phyloP scores from a whole-genome alignment of 35 echinoderm and acorn worm genomes.

The Heliocidaris tuberculata region DNA sequence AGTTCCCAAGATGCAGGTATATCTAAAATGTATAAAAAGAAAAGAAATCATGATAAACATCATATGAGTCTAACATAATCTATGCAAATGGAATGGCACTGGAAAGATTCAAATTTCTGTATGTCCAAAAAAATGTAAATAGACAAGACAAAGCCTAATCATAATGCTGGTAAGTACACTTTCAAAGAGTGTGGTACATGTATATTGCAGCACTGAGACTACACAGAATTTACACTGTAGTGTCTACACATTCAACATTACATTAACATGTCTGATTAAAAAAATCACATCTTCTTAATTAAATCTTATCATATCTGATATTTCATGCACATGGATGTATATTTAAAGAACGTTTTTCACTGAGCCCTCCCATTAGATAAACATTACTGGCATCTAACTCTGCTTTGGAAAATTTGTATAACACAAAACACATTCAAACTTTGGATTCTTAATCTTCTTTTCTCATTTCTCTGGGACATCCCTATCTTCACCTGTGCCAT shows the following conservation, averaged over 20 bases:
- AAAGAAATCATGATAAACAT: not conserved
- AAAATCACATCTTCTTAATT: not conserved
- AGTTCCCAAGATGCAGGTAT: slow-evolving; percentile 91
- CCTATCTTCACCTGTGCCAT: slow-evolving; percentile 87
- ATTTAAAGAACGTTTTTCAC: not conserved
- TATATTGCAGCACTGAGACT: not conserved
- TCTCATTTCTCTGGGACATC: too few species aligned
- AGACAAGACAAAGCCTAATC: not conserved
- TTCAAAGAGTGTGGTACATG: not conserved
- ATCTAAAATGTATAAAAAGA: slow-evolving; percentile 63
- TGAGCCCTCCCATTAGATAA: too few species aligned
- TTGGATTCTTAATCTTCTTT: too few species aligned
- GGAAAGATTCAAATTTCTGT: too few species aligned
- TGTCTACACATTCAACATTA: not conserved
- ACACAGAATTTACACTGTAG: not conserved
- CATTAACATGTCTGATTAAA: not conserved
- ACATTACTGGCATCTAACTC: too few species aligned
- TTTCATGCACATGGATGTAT: not conserved
- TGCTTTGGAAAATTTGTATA: too few species aligned
- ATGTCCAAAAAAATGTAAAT: not conserved
- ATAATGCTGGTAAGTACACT: not conserved
- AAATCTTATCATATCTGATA: not conserved
- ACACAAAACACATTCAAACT: too few species aligned
- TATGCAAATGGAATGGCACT: not conserved
- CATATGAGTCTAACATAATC: not conserved